Base-by-base conservation (phyloP, 2,113 vertebrate species). In the Accipiter virgatus region DNA sequence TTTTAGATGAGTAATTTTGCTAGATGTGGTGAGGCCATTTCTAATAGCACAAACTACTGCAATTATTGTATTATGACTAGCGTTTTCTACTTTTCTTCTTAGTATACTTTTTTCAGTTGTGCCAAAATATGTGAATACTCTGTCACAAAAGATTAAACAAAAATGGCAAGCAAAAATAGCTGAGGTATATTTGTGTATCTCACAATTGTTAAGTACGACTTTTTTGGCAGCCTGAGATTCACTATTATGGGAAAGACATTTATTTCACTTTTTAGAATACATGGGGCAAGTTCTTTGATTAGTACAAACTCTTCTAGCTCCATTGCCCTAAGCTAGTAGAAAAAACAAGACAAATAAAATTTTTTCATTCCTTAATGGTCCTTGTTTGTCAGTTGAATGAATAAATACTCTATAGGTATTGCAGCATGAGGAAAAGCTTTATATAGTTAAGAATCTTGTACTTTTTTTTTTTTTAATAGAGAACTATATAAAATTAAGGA, bases 1-100 rank as follows among this genome's bases (percentile, higher is more conserved):
- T 79, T 93, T 81, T 40, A 88, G 10, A 50, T 36, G 3, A 70
- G 34, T 45, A 74, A 45, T 66, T 79, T 48, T 55, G 15, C 27
- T 17, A 82, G 8, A 21, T 26, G 50, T 0, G 0, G 3, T 26
- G 6, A 79, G 1, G 16, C 4, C 3, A 71, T 59, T 88, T 88
- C 14, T 43, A 72, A 50, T 20, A 88, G 6, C 16, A 47, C 2
- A 40, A 77, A 68, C 5, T 77, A 72, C 10, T 38, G 21, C 13
- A 66, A 10, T 43, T 58, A 38, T 36, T 83, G 15, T 59, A 40
- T 72, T 61, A 40, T 32, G 6, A 53, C 7, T 45, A 74, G 20
- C 0, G 1, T 89, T 81, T 89, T 38, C n/a, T 81, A 8, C 11
- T 68, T 92, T 22, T 65, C 23, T 66, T 66, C 32, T 58, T 79